Base-by-base conservation (phyloP, 2,888 invertebrate genomes). In the Emmelina monodactyla region DNA sequence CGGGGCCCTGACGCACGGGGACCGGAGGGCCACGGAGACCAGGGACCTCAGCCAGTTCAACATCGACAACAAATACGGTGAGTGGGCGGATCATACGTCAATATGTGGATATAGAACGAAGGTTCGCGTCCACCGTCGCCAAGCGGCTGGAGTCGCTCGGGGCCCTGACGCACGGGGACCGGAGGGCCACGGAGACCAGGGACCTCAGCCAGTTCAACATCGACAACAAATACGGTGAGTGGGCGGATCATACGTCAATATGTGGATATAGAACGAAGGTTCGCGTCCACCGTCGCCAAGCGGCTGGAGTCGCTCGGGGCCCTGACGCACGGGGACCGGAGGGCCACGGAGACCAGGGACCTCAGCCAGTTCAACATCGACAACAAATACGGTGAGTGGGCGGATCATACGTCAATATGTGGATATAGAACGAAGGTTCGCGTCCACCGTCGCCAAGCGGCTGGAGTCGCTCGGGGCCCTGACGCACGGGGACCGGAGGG, bases 151-250 rank as follows among this genome's bases (percentile, higher is more conserved):
- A 98, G 78, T 94, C 94, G 41, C 80, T 95, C 50, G 99, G 99
- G 7, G 99, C 99, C 1, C 80, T 99, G 40, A 99, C 99, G 0
- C 99, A 99, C 70, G 99, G 99, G 28, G 99, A 99, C 83, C 84
- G 99, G 28, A 83, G 99, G 36, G 99, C 99, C 28, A 97, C 98
- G 0, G 98, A 99, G 80, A 91, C 95, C 0, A 79, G 99, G 38
- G 99, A 99, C 81, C 85, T 99, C 35, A 94, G 94, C 43, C 92
- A 95, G 67, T 99, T 99, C 75, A 99, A 99, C 62, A 95, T 99
- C 53, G 99, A 99, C 69, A 99, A 96, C 67, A 97, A 97, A 67
- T 78, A 78, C 33, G 78, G 75, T 75, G n/a, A 47, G 60, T 42
- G 11, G n/a, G n/a, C n/a, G n/a, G n/a, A n/a, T n/a, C n/a, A n/a